phyloP scores from a whole-genome alignment of 2,797 vertebrate genomes.

The Pseudomugil tenellus region DNA sequence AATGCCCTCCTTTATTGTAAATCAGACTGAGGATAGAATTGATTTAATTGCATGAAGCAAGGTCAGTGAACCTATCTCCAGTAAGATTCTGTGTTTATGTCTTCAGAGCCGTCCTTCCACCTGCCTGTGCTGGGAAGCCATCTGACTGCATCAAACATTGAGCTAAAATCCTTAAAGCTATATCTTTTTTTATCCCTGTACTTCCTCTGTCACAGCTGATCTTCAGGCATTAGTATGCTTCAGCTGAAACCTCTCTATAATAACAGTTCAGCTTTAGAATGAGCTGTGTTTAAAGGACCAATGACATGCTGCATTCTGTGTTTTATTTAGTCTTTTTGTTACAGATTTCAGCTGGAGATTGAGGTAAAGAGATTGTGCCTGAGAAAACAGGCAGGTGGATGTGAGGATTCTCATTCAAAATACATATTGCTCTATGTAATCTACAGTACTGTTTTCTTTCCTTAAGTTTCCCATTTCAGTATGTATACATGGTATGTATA shows the following conservation, averaged over 20 bases:
- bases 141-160: too few species aligned
- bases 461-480: too few species aligned
- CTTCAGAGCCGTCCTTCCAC: slow-evolving; percentile 20
- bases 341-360: too few species aligned
- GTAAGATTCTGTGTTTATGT: not conserved
- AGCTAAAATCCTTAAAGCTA: not conserved
- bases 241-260: not conserved
- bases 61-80: slow-evolving; percentile 1
- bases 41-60: slow-evolving; percentile 17
- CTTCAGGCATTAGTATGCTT: not conserved
- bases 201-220: not conserved
- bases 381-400: too few species aligned
- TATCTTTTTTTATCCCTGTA: slow-evolving; percentile 1
- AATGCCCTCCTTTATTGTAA: slow-evolving; percentile 4
- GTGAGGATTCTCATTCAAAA: too few species aligned
- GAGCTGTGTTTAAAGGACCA: too few species aligned
- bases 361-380: too few species aligned
- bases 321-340: too few species aligned
- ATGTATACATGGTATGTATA: too few species aligned
- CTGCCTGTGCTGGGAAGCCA: slow-evolving; percentile 2
- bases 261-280: not conserved
- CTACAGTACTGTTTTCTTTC: too few species aligned
- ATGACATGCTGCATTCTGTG: too few species aligned
- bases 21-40: slow-evolving; percentile 4
- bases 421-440: too few species aligned